These are phyloP conservation scores for Amphiprion ocellaris DNA, from an alignment of 2,113 vertebrate species.

Conservation along the genomic window DNA sequence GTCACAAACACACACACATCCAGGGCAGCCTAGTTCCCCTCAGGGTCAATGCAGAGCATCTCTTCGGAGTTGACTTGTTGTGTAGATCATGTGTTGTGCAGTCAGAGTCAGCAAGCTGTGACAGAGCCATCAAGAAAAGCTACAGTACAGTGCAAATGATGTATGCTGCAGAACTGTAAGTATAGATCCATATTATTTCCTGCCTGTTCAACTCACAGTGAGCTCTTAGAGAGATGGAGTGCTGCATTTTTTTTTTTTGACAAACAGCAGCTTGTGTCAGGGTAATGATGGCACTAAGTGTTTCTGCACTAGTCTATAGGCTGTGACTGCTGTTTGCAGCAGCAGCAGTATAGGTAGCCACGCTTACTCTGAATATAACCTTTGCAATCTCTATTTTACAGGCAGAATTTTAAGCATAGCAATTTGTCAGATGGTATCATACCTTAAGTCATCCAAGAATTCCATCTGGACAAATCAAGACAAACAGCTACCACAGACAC, in stretches of 20 bases:
- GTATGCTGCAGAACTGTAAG: constrained; percentile 39
- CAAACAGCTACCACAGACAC: no score
- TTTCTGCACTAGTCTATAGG: constrained; percentile 21
- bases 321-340: constrained; percentile 12
- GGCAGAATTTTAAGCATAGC: background rate
- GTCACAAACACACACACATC: background rate
- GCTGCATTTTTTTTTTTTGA: constrained; percentile 46
- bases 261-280: constrained; percentile 49
- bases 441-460: background rate
- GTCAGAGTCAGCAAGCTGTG: constrained; percentile 32
- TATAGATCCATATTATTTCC: constrained; percentile 22
- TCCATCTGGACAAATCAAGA: no score
- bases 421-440: background rate
- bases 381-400: background rate
- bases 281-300: constrained; percentile 53
- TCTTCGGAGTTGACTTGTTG: constrained; percentile 32
- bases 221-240: constrained; percentile 5
- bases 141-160: constrained; percentile 9
- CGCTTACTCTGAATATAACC: background rate
- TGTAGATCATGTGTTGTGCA: constrained; percentile 41
- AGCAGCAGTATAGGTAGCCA: background rate
- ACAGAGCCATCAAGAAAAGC: constrained; percentile 40
- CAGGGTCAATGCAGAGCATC: constrained; percentile 29
- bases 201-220: background rate
- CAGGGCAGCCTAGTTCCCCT: background rate